Evolutionary conservation across 2,797 vertebrate species (phyloP).

Genomic region (Nyctibius grandis): DNA sequence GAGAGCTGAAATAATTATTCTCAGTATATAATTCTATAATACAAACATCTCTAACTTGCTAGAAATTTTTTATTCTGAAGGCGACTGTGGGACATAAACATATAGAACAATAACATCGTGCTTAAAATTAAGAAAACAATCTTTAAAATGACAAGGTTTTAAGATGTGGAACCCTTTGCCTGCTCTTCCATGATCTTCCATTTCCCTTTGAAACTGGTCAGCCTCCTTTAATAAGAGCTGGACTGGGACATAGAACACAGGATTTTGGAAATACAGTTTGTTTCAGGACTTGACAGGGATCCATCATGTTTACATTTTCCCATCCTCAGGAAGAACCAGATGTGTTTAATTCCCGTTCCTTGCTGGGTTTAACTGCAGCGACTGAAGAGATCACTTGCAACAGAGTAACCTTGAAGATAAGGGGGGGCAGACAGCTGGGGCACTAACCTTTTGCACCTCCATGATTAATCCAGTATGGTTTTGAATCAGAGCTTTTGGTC

Average conservation of each 20-base stretch:
- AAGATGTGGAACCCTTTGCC: background rate
- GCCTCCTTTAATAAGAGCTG: background rate
- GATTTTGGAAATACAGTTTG: background rate
- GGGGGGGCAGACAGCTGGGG: constrained; percentile 7
- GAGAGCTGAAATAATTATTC: background rate
- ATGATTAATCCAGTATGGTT: constrained; percentile 23
- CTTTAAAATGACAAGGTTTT: background rate
- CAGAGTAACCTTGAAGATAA: constrained; percentile 18
- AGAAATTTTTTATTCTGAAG: background rate
- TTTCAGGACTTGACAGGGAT: background rate
- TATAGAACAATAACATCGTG: background rate
- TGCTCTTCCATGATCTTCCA: background rate
- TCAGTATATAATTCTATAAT: background rate
- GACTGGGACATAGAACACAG: background rate
- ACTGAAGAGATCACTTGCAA: constrained; percentile 11
- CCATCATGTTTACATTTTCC: background rate
- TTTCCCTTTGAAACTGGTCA: background rate
- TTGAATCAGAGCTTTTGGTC: background rate
- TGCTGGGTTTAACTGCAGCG: background rate
- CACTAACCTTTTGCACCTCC: background rate
- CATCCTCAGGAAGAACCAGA: background rate
- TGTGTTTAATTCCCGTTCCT: constrained; percentile 18
- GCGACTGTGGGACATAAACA: background rate
- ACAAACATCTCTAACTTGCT: background rate
- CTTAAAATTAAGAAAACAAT: background rate